Evolutionary conservation across 2,113 vertebrate genomes (phyloP).

Genomic region (Lethenteron reissneri): DNA sequence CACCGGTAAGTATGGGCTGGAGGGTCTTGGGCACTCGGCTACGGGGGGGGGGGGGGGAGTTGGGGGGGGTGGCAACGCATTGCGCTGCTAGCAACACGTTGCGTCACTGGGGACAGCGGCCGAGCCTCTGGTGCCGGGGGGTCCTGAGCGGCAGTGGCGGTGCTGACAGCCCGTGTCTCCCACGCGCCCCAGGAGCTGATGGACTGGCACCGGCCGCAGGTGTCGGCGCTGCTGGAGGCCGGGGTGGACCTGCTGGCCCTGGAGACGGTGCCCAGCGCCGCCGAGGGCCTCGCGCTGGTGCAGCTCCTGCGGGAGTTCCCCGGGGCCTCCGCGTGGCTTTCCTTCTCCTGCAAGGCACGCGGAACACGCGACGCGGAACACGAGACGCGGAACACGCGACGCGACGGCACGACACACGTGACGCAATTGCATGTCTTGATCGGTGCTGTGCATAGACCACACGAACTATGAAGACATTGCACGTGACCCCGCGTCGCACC

Average conservation of each 20-base stretch:
- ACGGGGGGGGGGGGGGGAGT: too few relatives aligned
- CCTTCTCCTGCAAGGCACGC: constrained; percentile 39
- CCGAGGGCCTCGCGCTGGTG: constrained; percentile 30
- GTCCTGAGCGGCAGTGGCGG: too few relatives aligned
- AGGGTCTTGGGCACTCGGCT: too few relatives aligned
- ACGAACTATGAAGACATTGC: not conserved
- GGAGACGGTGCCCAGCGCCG: constrained; percentile 39
- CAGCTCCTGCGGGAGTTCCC: constrained; percentile 36
- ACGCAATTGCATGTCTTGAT: not conserved
- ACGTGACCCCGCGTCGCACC: not conserved
- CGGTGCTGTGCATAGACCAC: not conserved
- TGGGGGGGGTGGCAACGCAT: too few relatives aligned
- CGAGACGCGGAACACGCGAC: too few relatives aligned
- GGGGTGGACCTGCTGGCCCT: constrained; percentile 36
- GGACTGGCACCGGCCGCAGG: constrained; percentile 31
- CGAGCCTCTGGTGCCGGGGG: too few relatives aligned
- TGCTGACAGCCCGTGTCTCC: too few relatives aligned
- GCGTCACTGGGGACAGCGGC: too few relatives aligned
- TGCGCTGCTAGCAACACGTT: too few relatives aligned
- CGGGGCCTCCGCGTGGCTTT: constrained; percentile 29
- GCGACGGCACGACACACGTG: not conserved
- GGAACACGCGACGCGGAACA: constrained; percentile 2
- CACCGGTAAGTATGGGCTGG: too few relatives aligned
- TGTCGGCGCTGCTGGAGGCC: constrained; percentile 24
- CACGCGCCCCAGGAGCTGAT: constrained; percentile 26